Conservation (phyloP, 2,113 vertebrate species). For the Mustela lutreola region DNA sequence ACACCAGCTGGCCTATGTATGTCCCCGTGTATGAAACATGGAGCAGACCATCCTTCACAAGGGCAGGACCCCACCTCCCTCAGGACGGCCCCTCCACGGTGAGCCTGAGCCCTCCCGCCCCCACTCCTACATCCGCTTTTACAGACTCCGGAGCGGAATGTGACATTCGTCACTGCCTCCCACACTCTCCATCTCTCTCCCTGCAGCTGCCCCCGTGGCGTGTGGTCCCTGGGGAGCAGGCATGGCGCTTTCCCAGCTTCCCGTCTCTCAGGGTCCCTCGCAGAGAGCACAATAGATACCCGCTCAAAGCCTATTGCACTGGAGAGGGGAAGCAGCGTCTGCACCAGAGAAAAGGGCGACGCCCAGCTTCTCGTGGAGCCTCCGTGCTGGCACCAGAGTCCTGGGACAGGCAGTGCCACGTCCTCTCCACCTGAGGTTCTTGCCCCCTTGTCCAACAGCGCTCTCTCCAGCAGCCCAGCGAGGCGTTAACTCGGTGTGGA, state of each 20-base stretch:
- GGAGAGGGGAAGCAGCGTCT: fast-evolving
- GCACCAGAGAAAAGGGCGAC: no score
- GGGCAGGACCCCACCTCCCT: background rate
- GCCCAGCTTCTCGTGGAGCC: fast-evolving
- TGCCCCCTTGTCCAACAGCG: fast-evolving
- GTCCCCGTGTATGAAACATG: background rate
- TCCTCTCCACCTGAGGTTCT: background rate
- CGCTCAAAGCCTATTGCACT: fast-evolving
- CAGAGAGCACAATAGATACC: background rate
- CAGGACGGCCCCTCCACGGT: fast-evolving
- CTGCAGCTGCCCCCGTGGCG: fast-evolving
- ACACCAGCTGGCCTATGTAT: background rate
- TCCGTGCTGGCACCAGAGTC: background rate
- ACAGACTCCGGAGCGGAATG: fast-evolving
- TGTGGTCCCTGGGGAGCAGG: background rate
- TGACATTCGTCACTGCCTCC: fast-evolving
- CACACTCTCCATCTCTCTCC: background rate
- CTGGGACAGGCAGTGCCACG: background rate
- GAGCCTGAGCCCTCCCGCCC: fast-evolving
- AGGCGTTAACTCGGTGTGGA: fast-evolving
- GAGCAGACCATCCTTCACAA: background rate
- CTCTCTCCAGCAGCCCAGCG: background rate
- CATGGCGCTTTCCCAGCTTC: background rate
- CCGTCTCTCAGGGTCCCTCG: background rate
- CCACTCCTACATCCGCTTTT: background rate